Evolutionary conservation across 2,888 invertebrate genomes (phyloP).

Genomic region (Monopis laevigella): DNA sequence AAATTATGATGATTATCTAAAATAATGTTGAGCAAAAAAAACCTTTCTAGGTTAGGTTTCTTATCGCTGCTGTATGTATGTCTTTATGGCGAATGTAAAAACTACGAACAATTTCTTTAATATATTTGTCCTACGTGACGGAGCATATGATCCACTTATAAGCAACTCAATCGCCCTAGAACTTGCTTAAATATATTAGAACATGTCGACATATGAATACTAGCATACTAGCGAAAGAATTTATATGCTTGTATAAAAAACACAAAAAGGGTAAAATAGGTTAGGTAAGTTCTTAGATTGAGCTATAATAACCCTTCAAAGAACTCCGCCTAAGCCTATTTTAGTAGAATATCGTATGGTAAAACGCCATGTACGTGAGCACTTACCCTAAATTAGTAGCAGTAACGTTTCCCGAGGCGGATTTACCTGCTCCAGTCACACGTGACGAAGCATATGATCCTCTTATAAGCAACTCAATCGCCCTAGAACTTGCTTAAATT

Average conservation of each 20-base stretch:
- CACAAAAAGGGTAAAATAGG: too few species aligned
- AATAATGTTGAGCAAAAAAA: too few species aligned
- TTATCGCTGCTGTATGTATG: too few species aligned
- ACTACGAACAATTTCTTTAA: too few species aligned
- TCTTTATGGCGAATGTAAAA: too few species aligned
- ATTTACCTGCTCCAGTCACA: conserved; percentile 11
- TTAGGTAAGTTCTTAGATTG: too few species aligned
- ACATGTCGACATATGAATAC: too few species aligned
- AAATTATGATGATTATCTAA: too few species aligned
- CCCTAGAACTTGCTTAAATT: background rate
- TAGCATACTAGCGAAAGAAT: too few species aligned
- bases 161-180: conserved; percentile 9
- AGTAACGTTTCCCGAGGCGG: conserved; percentile 7
- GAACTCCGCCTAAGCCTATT: conserved; percentile 37
- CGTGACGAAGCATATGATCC: conserved; percentile 11
- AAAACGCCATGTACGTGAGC: conserved; percentile 33
- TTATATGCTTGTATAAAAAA: too few species aligned
- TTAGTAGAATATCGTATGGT: conserved; percentile 18
- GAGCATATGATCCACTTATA: conserved; percentile 12
- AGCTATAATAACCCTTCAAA: too few species aligned
- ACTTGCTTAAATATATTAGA: background rate
- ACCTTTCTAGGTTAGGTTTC: too few species aligned
- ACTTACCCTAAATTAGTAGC: conserved; percentile 33
- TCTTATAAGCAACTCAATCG: conserved; percentile 12
- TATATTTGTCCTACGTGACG: conserved; percentile 8